Conservation (phyloP, 2,113 vertebrate genomes). For the Daubentonia madagascariensis region DNA sequence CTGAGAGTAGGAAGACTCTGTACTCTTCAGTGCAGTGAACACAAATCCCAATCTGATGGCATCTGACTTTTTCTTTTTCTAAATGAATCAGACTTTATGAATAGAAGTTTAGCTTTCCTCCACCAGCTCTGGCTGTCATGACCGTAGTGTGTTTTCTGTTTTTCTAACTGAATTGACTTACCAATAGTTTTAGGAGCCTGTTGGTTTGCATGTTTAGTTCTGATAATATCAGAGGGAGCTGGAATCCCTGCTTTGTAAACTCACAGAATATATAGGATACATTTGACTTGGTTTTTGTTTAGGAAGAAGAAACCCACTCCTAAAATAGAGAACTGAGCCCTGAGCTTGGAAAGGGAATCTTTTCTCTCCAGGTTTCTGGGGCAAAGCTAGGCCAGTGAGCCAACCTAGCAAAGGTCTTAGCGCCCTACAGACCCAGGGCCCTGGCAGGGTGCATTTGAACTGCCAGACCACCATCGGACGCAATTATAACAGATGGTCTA, state of each 20-base stretch:
- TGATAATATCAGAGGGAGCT: background rate
- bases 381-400: background rate
- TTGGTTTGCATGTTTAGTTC: background rate
- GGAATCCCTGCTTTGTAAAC: background rate
- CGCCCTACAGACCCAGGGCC: background rate
- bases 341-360: background rate
- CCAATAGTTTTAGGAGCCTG: background rate
- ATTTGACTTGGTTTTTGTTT: background rate
- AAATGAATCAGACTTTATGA: constrained; percentile 62
- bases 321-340: background rate
- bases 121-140: background rate
- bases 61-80: constrained; percentile 42
- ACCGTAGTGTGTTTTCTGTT: background rate
- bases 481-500: background rate
- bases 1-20: background rate
- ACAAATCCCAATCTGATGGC: constrained; percentile 17
- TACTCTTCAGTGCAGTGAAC: background rate
- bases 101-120: background rate
- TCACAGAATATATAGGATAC: background rate
- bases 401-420: background rate
- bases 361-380: background rate
- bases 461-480: background rate
- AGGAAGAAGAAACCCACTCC: background rate
- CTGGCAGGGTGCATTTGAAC: background rate
- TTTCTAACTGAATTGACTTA: constrained; percentile 41